A percentile compares a stretch with the other conserved stretches of the same genome.
phyloP scores from a whole-genome alignment of 2,888 invertebrate genomes.

The Chesias legatella region DNA sequence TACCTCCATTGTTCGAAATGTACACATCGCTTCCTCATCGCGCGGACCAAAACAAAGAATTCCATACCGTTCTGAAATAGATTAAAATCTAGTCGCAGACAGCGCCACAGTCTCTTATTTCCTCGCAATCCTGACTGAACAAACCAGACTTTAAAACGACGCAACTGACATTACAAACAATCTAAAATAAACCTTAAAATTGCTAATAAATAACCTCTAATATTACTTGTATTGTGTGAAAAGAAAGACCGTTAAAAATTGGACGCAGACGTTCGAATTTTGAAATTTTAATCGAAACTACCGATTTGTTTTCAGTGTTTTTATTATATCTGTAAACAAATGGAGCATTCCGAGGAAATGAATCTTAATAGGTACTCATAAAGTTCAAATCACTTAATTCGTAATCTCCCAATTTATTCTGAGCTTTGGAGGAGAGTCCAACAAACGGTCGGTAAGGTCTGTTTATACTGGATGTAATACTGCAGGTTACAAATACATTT shows the following conservation, averaged over 20 bases:
- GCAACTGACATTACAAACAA: slow-evolving; percentile 1
- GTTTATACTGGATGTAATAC: slow-evolving; percentile 21
- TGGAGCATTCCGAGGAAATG: too few relatives aligned
- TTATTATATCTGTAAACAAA: slow-evolving; percentile 12
- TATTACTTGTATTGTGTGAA: neutral
- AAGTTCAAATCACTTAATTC: slow-evolving; percentile 17
- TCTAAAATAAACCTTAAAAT: slow-evolving; percentile 10
- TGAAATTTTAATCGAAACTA: slow-evolving; percentile 25
- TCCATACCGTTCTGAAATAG: slow-evolving; percentile 34
- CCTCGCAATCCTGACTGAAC: slow-evolving; percentile 28
- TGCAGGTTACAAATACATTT: slow-evolving; percentile 36
- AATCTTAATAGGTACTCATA: too few relatives aligned
- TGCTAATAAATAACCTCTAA: neutral
- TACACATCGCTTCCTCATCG: slow-evolving; percentile 16
- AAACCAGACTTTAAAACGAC: slow-evolving; percentile 23
- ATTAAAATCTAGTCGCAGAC: slow-evolving; percentile 19
- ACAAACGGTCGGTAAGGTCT: slow-evolving; percentile 21
- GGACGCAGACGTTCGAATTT: slow-evolving; percentile 22
- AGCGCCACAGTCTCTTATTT: slow-evolving; percentile 12
- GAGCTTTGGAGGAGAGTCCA: slow-evolving; percentile 5
- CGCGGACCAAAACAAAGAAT: slow-evolving; percentile 24
- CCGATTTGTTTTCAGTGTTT: slow-evolving; percentile 16
- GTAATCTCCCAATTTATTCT: slow-evolving; percentile 1
- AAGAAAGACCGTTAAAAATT: neutral
- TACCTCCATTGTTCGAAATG: slow-evolving; percentile 11